These are phyloP conservation scores for Pseudomyrmex cubaensis DNA, from an alignment of 1,140 invertebrate species.

Conservation along the genomic window DNA sequence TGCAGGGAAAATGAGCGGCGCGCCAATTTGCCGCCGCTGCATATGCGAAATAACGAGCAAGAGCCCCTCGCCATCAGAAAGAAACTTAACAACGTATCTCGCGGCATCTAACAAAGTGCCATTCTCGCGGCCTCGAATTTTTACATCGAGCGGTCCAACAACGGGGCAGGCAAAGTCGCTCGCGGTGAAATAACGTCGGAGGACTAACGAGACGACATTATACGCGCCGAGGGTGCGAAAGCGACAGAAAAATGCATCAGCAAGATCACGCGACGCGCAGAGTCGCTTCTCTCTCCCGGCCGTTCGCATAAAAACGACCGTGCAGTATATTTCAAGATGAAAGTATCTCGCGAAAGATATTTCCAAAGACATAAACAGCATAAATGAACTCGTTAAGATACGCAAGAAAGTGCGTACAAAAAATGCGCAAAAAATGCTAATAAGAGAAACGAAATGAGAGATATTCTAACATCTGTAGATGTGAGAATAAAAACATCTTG, in stretches of 20 bases:
- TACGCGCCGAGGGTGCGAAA: constrained; percentile 38
- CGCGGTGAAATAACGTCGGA: constrained; percentile 32
- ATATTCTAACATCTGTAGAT: neutral
- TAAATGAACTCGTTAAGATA: constrained; percentile 25
- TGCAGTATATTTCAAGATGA: constrained; percentile 34
- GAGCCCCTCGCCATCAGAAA: neutral
- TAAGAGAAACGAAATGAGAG: constrained; percentile 2
- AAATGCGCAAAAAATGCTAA: constrained; percentile 10
- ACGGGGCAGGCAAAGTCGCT: constrained; percentile 22
- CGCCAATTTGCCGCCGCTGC: neutral
- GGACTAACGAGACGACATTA: constrained; percentile 61
- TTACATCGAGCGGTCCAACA: constrained; percentile 10
- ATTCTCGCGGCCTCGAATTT: constrained; percentile 30
- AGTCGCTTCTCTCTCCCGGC: neutral
- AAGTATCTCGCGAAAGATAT: constrained; percentile 57
- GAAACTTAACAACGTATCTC: constrained; percentile 6
- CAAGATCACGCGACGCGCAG: constrained; percentile 61
- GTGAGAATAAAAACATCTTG: too few species aligned
- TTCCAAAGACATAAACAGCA: constrained; percentile 28
- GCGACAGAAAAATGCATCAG: constrained; percentile 37
- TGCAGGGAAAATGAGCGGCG: neutral
- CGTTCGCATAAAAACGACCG: constrained; percentile 31
- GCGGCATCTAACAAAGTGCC: constrained; percentile 16
- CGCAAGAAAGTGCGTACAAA: constrained; percentile 13
- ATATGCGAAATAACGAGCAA: constrained; percentile 38